Base-by-base conservation (phyloP, 1,140 invertebrate genomes). In the Cheumatopsyche charites region DNA sequence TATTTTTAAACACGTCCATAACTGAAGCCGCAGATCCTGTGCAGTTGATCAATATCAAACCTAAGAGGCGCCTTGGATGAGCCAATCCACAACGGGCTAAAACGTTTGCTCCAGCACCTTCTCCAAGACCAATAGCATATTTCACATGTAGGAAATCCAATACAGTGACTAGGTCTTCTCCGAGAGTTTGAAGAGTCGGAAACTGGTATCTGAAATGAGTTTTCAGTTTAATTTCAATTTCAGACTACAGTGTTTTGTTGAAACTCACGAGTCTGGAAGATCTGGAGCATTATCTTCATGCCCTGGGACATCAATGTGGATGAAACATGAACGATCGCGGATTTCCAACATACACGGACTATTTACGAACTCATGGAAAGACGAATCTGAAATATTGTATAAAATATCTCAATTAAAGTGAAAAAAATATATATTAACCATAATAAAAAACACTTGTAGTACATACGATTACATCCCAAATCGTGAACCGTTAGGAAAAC, bases 401-500 rank as follows among this genome's bases (percentile, higher is more conserved):
- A 23, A 52, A 52, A 68, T 52, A 5, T 36, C 25, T 25, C n/a
- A 47, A 45, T n/a, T 45, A 21, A 45, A 66, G 29, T 36, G 3
- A 36, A 4, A 4, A 36, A 36, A 36, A 36, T 36, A 9, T 41
- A 3, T 3, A 67, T 21, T 21, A 25, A 45, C n/a, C 43, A 67
- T 23, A 65, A 25, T 25, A 21, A 49, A 21, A 19, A n/a, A 55
- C 11, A 36, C 9, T 36, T 9, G 9, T 19, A 13, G 19, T 36
- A 92, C 92, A 92, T 86, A 95, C 93, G 92, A 82, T 95, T 95
- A 78, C 91, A 93, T 80, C 94, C 94, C 75, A 96, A 85, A 80
- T 96, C 94, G 82, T 96, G 94, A 5, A 96, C 92, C 15, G 94
- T 96, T 25, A 96, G 82, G 79, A 96, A 93, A 55, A 94, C 88